Percentiles rank a stretch among this genome's conserved stretches.
phyloP scores from a whole-genome alignment of 2,797 vertebrate species.

The Poeciliopsis gracilis region DNA sequence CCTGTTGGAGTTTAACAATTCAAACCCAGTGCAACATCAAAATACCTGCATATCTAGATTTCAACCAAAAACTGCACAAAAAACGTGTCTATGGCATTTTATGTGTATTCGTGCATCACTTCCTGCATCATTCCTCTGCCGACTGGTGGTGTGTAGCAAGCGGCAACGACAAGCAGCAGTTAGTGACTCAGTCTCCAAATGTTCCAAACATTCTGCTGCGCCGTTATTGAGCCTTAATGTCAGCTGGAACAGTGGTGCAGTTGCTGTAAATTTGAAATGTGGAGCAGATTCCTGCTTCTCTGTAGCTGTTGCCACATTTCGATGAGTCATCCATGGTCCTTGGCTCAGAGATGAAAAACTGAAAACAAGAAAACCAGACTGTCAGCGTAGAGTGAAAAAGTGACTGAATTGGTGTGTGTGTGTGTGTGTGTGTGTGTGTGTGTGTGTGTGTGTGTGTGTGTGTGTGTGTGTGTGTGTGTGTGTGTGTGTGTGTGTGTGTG shows the following conservation, averaged over 20 bases:
- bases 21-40: background rate
- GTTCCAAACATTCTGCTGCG: background rate
- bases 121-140: background rate
- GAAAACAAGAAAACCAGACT: slow-evolving; percentile 30
- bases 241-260: slow-evolving; percentile 13
- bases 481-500: background rate
- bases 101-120: background rate
- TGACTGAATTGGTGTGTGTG: slow-evolving; percentile 4
- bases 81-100: background rate
- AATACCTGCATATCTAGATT: background rate
- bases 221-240: slow-evolving; percentile 17
- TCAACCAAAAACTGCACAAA: background rate
- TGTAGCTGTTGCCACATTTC: slow-evolving; percentile 45
- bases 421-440: background rate
- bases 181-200: background rate
- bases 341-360: slow-evolving; percentile 44
- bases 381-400: slow-evolving; percentile 26
- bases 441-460: background rate
- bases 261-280: slow-evolving; percentile 25
- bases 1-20: background rate
- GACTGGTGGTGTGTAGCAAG: background rate
- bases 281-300: slow-evolving; percentile 38
- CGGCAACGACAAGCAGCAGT: background rate
- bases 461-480: background rate
- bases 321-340: slow-evolving; percentile 47